A percentile compares a stretch with the other conserved stretches of the same genome.
These are phyloP conservation scores for Engraulis encrasicolus DNA, from an alignment of 2,113 vertebrate species.

Conservation along the genomic window DNA sequence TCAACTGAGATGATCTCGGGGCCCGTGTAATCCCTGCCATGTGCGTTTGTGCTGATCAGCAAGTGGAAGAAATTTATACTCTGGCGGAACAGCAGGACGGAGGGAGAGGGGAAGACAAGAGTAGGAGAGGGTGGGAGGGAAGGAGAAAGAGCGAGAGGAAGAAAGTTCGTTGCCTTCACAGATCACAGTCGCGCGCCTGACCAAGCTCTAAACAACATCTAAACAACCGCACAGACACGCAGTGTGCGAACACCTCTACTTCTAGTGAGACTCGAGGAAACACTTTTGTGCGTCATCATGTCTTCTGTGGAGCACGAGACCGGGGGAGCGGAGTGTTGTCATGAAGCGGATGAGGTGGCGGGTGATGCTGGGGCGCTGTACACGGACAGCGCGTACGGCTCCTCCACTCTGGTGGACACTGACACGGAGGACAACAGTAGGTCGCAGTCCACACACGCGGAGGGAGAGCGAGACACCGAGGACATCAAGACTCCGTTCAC, in stretches of 20 bases:
- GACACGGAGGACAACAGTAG: slow-evolving; percentile 56
- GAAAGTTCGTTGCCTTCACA: slow-evolving; percentile 28
- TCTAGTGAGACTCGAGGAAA: too few species aligned
- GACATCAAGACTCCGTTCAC: slow-evolving; percentile 50
- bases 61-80: slow-evolving; percentile 6
- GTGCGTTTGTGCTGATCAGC: slow-evolving; percentile 10
- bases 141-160: neutral
- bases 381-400: slow-evolving; percentile 61
- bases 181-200: neutral
- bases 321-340: slow-evolving; percentile 45
- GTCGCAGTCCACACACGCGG: too few species aligned
- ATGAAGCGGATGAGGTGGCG: slow-evolving; percentile 35
- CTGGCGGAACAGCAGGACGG: neutral
- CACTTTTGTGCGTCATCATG: neutral
- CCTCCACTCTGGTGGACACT: slow-evolving; percentile 54
- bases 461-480: too few species aligned
- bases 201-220: neutral
- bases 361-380: slow-evolving; percentile 39
- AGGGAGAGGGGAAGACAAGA: too few species aligned
- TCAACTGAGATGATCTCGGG: neutral
- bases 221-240: too few species aligned
- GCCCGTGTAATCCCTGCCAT: slow-evolving; percentile 12
- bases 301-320: neutral
- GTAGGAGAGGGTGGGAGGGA: neutral
- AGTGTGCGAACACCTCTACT: too few species aligned